phyloP scores from a whole-genome alignment of 2,113 vertebrate species.

The Melanostigma gelatinosum region DNA sequence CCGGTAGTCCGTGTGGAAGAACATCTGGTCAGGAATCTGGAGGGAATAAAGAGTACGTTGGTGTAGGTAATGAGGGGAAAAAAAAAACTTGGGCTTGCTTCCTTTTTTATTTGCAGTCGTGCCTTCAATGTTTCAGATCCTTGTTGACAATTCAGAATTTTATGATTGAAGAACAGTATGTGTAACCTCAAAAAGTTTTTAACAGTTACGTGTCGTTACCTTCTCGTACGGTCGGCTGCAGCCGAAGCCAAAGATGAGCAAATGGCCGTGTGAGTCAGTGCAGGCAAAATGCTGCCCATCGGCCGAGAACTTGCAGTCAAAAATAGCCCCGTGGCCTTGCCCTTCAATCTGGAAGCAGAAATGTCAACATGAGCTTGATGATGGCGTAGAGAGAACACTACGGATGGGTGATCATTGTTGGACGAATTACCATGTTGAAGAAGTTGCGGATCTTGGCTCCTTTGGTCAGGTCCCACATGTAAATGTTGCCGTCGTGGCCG shows the following conservation, averaged over 20 bases:
- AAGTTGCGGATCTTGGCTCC: constrained; percentile 97
- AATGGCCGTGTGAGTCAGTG: constrained; percentile 97
- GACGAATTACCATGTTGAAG: constrained; percentile 94
- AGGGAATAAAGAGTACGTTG: neutral
- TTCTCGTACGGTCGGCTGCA: constrained; percentile 96
- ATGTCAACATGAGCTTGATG: neutral
- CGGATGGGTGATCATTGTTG: neutral
- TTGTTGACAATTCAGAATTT: neutral
- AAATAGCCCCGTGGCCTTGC: constrained; percentile 97
- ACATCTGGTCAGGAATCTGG: constrained; percentile 99
- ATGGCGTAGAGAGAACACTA: neutral
- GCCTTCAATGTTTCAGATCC: neutral
- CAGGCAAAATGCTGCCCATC: constrained; percentile 98
- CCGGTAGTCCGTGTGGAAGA: constrained; percentile 99
- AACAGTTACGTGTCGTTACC: constrained; percentile 73
- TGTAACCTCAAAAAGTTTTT: neutral
- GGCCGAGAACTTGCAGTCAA: constrained; percentile 97
- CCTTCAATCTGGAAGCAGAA: constrained; percentile 91
- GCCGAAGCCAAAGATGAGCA: constrained; percentile 97
- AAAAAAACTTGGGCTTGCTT: neutral
- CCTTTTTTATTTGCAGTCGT: neutral
- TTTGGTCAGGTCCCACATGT: constrained; percentile 95
- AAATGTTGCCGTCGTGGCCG: constrained; percentile 97
- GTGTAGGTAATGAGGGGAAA: neutral
- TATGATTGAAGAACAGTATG: neutral